Evolutionary conservation across 1,140 invertebrate genomes (phyloP).

Genomic region (Diuraphis noxia): DNA sequence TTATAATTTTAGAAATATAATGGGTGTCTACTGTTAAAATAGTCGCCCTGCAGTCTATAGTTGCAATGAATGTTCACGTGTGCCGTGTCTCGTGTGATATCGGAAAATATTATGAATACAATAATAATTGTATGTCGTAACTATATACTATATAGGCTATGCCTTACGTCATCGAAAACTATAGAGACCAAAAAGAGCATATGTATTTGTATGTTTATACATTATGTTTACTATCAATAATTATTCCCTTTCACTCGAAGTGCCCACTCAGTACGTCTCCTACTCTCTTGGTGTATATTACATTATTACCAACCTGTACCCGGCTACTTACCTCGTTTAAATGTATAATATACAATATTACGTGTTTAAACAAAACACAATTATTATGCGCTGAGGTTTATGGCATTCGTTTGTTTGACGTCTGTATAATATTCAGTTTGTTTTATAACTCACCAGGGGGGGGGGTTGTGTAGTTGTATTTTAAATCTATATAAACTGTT

Average conservation of each 20-base stretch:
- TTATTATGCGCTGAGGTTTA: not conserved
- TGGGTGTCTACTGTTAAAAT: not conserved
- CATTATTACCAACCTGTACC: not conserved
- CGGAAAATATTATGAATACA: not conserved
- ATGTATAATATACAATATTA: not conserved
- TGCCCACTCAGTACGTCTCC: not conserved
- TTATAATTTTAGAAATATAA: not conserved
- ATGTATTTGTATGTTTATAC: not conserved
- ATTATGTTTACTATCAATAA: not conserved
- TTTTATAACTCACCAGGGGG: no score
- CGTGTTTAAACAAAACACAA: not conserved
- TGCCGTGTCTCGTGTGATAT: not conserved
- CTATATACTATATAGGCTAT: no score
- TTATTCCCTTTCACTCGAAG: conserved; percentile 3
- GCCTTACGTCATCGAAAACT: not conserved
- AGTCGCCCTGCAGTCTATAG: not conserved
- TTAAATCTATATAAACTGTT: no score
- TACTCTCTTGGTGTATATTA: not conserved
- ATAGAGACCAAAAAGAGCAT: not conserved
- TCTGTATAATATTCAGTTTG: not conserved
- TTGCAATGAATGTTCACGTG: not conserved
- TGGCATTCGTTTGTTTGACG: not conserved
- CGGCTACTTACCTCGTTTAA: not conserved
- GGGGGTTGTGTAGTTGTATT: no score
- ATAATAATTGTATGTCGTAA: not conserved